These are phyloP conservation scores for Tadarida brasiliensis DNA, from an alignment of 2,797 vertebrate species.

Conservation along the genomic window DNA sequence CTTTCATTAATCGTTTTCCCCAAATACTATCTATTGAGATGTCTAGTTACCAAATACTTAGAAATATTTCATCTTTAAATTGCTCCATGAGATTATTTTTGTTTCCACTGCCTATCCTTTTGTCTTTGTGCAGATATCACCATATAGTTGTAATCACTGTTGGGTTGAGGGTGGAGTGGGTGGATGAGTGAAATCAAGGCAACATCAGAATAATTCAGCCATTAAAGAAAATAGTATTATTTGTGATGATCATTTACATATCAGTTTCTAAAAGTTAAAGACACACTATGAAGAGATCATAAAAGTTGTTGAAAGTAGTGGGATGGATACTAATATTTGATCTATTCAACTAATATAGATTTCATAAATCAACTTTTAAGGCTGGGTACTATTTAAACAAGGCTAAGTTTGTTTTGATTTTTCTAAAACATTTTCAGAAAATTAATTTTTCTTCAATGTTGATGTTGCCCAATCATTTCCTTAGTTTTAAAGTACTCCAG, in stretches of 20 bases:
- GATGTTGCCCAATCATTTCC: conserved; percentile 19
- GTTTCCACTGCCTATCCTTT: background rate
- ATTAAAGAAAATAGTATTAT: background rate
- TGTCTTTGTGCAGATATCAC: background rate
- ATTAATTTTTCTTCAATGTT: conserved; percentile 44
- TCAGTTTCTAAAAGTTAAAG: background rate
- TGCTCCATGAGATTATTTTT: background rate
- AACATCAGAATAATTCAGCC: background rate
- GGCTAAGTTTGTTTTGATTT: conserved; percentile 25
- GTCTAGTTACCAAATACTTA: background rate
- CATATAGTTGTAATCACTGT: background rate
- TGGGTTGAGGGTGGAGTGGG: background rate
- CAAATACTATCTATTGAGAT: background rate
- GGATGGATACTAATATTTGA: conserved; percentile 17
- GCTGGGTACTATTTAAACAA: background rate
- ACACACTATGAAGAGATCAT: background rate
- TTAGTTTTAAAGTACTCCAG: conserved; percentile 35
- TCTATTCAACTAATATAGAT: conserved; percentile 39
- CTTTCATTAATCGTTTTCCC: background rate
- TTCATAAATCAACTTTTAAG: conserved; percentile 55
- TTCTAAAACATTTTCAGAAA: conserved; percentile 51
- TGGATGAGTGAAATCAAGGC: background rate
- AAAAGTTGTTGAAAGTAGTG: background rate
- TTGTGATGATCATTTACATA: background rate
- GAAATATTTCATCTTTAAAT: conserved; percentile 38